phyloP scores from a whole-genome alignment of 2,797 vertebrate species.

The Smutsia gigantea region DNA sequence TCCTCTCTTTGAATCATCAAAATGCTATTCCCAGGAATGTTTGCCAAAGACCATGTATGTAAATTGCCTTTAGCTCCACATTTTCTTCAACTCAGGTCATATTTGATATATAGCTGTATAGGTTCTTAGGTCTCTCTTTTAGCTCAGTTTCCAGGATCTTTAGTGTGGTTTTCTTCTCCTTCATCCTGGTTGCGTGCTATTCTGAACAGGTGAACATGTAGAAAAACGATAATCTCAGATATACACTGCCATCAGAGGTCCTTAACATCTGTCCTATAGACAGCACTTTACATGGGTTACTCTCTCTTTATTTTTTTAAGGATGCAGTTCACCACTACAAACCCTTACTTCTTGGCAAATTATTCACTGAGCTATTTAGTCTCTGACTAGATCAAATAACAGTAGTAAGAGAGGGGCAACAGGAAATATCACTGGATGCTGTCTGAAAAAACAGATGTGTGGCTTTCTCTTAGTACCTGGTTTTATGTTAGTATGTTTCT shows the following conservation, averaged over 20 bases:
- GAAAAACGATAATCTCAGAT: not conserved
- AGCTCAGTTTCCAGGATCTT: not conserved
- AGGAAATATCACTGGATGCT: not conserved
- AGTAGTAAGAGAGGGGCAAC: not conserved
- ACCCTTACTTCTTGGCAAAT: not conserved
- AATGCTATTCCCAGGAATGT: not conserved
- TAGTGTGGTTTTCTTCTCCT: not conserved
- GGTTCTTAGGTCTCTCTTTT: not conserved
- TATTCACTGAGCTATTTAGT: not conserved
- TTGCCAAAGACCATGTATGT: not conserved
- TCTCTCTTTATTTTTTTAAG: not conserved
- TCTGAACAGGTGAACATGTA: not conserved
- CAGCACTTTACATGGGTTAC: not conserved
- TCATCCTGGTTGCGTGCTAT: not conserved
- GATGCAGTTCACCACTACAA: not conserved
- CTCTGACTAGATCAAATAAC: not conserved
- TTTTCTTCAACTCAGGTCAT: not conserved
- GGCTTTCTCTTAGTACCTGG: not conserved
- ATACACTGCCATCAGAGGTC: not conserved
- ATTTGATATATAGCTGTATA: not conserved
- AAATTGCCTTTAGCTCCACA: not conserved
- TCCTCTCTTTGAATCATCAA: not conserved
- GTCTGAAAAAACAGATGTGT: not conserved
- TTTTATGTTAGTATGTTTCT: conserved; percentile 38
- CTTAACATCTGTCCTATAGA: not conserved